Evolutionary conservation across 2,888 invertebrate genomes (phyloP).

Genomic region (Drosophila rellima): DNA sequence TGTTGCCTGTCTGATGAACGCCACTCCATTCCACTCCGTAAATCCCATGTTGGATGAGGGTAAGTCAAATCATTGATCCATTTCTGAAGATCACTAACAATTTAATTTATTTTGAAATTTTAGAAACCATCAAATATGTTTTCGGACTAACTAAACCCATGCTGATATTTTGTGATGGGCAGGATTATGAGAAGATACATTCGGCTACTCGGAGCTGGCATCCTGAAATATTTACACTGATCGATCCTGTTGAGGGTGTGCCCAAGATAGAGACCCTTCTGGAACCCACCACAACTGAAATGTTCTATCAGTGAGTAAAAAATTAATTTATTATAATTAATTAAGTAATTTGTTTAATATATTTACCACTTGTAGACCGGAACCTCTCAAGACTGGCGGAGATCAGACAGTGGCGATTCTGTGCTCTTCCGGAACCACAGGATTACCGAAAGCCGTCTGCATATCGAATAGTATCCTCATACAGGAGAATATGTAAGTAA

Average conservation of each 20-base stretch:
- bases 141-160: slow-evolving; percentile 63
- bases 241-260: slow-evolving; percentile 54
- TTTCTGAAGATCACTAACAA: not conserved
- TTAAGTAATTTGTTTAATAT: not conserved
- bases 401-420: slow-evolving; percentile 73
- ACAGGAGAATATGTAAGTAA: slow-evolving; percentile 49
- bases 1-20: slow-evolving; percentile 73
- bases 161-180: slow-evolving; percentile 70
- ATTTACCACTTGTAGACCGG: slow-evolving; percentile 47
- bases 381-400: slow-evolving; percentile 54
- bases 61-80: slow-evolving; percentile 8
- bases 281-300: slow-evolving; percentile 60
- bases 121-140: slow-evolving; percentile 60
- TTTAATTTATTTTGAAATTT: not conserved
- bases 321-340: too few species aligned
- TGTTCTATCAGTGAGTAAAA: slow-evolving; percentile 53
- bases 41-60: slow-evolving; percentile 72
- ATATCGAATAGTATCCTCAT: slow-evolving; percentile 62
- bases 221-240: slow-evolving; percentile 64
- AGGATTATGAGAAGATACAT: slow-evolving; percentile 54
- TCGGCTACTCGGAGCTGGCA: slow-evolving; percentile 57
- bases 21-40: slow-evolving; percentile 71
- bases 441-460: slow-evolving; percentile 78
- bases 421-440: slow-evolving; percentile 81
- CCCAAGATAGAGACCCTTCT: slow-evolving; percentile 61